Conservation (phyloP, 2,888 invertebrate genomes). For the Sialis fuliginosa region DNA sequence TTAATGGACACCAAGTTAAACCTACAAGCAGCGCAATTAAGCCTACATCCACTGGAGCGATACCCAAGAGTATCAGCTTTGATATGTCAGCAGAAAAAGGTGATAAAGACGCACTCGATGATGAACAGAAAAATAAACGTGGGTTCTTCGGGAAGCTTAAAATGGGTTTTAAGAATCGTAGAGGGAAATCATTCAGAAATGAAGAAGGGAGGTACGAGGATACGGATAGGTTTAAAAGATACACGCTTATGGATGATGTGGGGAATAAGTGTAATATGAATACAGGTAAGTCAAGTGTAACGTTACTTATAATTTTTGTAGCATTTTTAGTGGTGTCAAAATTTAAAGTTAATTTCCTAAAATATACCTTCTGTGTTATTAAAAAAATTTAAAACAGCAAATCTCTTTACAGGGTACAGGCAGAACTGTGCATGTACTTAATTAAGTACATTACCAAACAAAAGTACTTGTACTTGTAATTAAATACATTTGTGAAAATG, state of each 20-base stretch:
- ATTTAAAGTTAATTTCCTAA: too few relatives aligned
- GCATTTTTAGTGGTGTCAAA: background rate
- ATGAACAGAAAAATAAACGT: conserved; percentile 34
- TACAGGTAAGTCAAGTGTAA: background rate
- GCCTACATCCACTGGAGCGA: conserved; percentile 58
- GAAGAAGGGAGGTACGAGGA: conserved; percentile 23
- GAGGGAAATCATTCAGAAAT: conserved; percentile 32
- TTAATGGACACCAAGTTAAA: conserved; percentile 13
- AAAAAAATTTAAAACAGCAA: too few relatives aligned
- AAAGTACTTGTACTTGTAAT: too few relatives aligned
- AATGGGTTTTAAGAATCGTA: conserved; percentile 44
- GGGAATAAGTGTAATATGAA: background rate
- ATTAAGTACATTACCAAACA: too few relatives aligned
- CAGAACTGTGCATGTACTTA: too few relatives aligned
- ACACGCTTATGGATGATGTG: conserved; percentile 1
- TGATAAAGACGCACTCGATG: conserved; percentile 38
- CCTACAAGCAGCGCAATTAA: conserved; percentile 18
- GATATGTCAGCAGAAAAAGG: conserved; percentile 76
- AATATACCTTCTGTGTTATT: too few relatives aligned
- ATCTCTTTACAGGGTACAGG: too few relatives aligned
- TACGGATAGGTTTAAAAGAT: conserved; percentile 9
- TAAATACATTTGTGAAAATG: too few relatives aligned
- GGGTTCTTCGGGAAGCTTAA: conserved; percentile 59
- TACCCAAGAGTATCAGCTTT: conserved; percentile 83
- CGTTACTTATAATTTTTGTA: background rate